Conservation (phyloP, 2,113 vertebrate species). For the Siniperca knerii region DNA sequence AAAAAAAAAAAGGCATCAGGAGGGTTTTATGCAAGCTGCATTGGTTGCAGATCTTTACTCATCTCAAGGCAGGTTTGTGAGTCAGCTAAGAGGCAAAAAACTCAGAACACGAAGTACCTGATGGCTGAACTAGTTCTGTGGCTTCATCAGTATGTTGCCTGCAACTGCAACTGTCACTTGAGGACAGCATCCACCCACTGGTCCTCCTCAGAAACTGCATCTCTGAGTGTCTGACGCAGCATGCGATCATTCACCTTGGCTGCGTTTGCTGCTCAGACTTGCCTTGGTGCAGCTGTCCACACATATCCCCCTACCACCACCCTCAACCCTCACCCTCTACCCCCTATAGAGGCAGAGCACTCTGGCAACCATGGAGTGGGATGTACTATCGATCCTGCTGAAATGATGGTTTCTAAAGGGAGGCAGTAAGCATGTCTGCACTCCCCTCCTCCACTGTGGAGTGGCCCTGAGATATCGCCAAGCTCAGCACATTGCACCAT, state of each 20-base stretch:
- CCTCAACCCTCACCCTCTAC: neutral
- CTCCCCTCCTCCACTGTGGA: slow-evolving; percentile 72
- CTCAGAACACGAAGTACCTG: slow-evolving; percentile 46
- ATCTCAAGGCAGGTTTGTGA: slow-evolving; percentile 39
- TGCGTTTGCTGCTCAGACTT: slow-evolving; percentile 68
- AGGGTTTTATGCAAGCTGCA: slow-evolving; percentile 36
- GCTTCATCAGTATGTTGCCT: slow-evolving; percentile 54
- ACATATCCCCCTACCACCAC: slow-evolving; percentile 33
- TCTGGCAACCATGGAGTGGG: slow-evolving; percentile 77
- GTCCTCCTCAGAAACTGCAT: slow-evolving; percentile 72
- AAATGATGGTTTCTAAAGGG: slow-evolving; percentile 84
- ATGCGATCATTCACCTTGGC: slow-evolving; percentile 83
- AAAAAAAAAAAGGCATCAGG: slow-evolving; percentile 1
- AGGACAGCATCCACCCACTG: slow-evolving; percentile 71
- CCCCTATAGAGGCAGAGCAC: slow-evolving; percentile 62
- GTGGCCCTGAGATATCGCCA: slow-evolving; percentile 80
- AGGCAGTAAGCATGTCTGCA: slow-evolving; percentile 82
- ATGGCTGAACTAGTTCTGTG: slow-evolving; percentile 40
- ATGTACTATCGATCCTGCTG: slow-evolving; percentile 82
- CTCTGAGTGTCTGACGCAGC: slow-evolving; percentile 78
- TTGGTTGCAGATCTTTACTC: slow-evolving; percentile 43
- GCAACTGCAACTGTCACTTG: slow-evolving; percentile 57
- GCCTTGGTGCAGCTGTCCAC: slow-evolving; percentile 75
- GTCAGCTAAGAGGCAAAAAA: slow-evolving; percentile 14
- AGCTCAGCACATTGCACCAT: slow-evolving; percentile 85